Evolutionary conservation across 2,888 invertebrate species (phyloP), one percentile per base, ranked within the genome.

Genomic region (Eumerus sabulonum): DNA sequence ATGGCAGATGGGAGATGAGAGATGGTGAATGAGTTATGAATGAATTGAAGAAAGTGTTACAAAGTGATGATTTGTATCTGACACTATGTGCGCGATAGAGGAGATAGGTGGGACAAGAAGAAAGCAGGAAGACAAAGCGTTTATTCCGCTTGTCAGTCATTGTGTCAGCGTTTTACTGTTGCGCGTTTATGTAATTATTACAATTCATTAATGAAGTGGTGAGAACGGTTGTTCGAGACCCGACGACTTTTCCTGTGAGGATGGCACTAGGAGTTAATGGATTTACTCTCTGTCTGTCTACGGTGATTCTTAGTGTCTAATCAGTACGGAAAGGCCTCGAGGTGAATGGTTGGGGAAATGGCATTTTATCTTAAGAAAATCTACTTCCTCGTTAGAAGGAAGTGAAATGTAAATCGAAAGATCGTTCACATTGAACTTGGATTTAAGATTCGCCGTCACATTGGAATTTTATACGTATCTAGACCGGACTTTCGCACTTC

Each of bases 31-130:
- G 62, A 76, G 51, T 63, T 68, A 76, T 76, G 70, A 70, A 76
- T 76, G 76, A 70, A 76, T 63, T 70, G 14, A 51, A 63, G 64
- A 70, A 70, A 76, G 70, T 64, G 64, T 64, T 76, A 70, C 64
- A 76, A 70, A 64, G 53, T 53, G 44, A 27, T 76, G 68, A 53
- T 74, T 51, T 64, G 72, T 72, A 63, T 71, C 56, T 51, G 27
- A 7, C 9, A 35, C 44, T 12, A n/a, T 11, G 56, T 11, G 56
- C 18, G n/a, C 36, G n/a, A 4, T 35, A 45, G 27, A n/a, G 38
- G 1, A 14, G 27, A 27, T 27, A n/a, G 27, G 27, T 27, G 27
- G 27, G 3, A 27, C 27, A 27, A 7, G 27, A 27, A 27, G 27
- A 27, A 27, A 27, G 27, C 27, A 27, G 4, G 38, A 19, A 9